Conservation (phyloP, 2,113 vertebrate species). For the Anarhynchus alexandrinus region DNA sequence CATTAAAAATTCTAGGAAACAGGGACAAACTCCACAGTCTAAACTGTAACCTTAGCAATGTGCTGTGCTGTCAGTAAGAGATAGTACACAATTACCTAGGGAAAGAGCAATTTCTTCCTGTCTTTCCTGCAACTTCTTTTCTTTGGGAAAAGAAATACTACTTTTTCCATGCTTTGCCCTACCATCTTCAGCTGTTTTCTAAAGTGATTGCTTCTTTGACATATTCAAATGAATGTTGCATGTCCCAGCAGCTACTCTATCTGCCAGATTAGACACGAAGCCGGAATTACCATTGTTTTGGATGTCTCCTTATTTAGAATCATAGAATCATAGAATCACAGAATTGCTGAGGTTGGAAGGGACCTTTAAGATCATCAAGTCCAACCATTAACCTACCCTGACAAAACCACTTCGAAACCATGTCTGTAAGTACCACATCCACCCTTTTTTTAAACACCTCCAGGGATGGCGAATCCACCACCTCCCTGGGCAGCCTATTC, state of each 20-base stretch:
- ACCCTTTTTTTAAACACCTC: no score
- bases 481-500: no score
- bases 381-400: no score
- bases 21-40: background rate
- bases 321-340: no score
- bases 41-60: slow-evolving; percentile 3
- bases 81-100: background rate
- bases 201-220: background rate
- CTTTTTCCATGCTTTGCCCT: background rate
- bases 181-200: background rate
- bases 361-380: no score
- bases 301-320: background rate
- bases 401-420: no score
- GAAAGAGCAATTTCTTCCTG: background rate
- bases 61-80: background rate
- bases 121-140: background rate
- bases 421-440: no score
- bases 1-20: slow-evolving; percentile 27
- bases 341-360: no score
- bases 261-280: background rate
- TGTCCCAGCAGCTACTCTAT: no score
- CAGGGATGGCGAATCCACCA: no score
- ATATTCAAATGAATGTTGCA: background rate
- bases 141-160: background rate
- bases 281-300: background rate